Evolutionary conservation across 2,797 vertebrate species (phyloP).

Genomic region (Threskiornis aethiopicus): DNA sequence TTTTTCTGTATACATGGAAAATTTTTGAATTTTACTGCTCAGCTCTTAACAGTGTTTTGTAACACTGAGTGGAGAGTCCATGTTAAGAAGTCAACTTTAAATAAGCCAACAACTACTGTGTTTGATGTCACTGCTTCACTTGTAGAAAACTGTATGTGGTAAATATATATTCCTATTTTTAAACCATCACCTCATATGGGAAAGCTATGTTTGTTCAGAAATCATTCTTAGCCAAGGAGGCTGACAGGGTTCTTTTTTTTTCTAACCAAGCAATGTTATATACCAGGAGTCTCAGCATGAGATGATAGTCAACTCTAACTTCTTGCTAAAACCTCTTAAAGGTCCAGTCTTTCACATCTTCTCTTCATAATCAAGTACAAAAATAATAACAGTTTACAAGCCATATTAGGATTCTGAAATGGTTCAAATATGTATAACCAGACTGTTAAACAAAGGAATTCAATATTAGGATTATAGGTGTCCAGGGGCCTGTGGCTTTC

Average conservation of each 20-base stretch:
- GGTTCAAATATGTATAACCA: not conserved
- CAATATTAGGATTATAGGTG: not conserved
- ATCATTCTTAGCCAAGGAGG: not conserved
- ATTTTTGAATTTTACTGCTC: not conserved
- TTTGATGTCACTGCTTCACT: not conserved
- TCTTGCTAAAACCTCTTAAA: not conserved
- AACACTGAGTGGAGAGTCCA: not conserved
- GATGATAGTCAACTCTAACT: not conserved
- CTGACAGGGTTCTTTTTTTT: not conserved
- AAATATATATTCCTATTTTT: constrained; percentile 31
- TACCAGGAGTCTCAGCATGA: not conserved
- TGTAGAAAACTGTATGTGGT: not conserved
- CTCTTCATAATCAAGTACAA: not conserved
- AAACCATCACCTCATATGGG: not conserved
- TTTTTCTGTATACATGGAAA: not conserved
- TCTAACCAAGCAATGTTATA: not conserved
- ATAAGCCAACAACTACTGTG: not conserved
- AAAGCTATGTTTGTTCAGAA: constrained; percentile 10
- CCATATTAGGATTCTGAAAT: not conserved
- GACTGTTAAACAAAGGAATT: not conserved
- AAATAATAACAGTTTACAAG: not conserved
- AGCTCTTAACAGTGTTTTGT: not conserved
- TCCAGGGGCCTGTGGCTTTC: not conserved
- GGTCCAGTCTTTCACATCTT: not conserved
- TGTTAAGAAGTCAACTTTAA: not conserved